Evolutionary conservation across 1,140 invertebrate genomes (phyloP).

Genomic region (Nasonia vitripennis): DNA sequence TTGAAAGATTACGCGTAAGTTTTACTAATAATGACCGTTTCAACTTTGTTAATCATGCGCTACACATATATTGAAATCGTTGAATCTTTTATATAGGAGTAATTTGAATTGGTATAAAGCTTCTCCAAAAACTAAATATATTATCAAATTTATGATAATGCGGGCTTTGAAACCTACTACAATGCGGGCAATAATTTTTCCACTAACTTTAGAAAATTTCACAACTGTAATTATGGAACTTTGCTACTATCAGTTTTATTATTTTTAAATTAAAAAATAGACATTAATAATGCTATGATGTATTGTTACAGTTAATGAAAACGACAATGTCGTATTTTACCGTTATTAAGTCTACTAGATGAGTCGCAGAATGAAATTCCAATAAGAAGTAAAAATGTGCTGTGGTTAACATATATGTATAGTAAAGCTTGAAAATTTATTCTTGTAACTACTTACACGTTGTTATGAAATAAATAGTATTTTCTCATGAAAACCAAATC

Average conservation of each 20-base stretch:
- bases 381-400: not conserved
- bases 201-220: constrained; percentile 11
- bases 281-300: too few species aligned
- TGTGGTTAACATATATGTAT: too few species aligned
- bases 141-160: constrained; percentile 4
- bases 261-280: too few species aligned
- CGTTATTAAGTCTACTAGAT: not conserved
- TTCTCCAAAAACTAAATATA: not conserved
- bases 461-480: too few species aligned
- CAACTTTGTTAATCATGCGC: not conserved
- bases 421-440: too few species aligned
- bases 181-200: not conserved
- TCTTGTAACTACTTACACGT: too few species aligned
- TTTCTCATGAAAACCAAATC: too few species aligned
- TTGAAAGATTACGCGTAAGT: constrained; percentile 9
- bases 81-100: not conserved
- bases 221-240: not conserved
- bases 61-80: not conserved
- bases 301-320: not conserved
- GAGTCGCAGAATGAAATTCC: not conserved
- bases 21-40: too few species aligned
- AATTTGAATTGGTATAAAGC: not conserved
- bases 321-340: constrained; percentile 12
- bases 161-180: not conserved
- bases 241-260: not conserved